Conservation (phyloP, 1,140 invertebrate genomes). For the Zaprionus davidi region DNA sequence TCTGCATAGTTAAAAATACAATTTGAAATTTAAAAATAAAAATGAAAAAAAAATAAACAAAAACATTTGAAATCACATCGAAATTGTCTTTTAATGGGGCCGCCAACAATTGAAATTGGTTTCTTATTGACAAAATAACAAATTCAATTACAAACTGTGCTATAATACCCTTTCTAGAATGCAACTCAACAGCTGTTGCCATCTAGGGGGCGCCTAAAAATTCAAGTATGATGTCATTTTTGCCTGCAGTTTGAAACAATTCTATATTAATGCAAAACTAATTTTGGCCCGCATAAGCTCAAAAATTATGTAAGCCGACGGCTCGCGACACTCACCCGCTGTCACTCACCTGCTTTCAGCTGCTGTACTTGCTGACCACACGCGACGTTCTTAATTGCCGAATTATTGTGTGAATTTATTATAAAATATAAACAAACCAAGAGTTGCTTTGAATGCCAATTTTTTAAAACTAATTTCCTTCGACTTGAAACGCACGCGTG, state of each 20-base stretch:
- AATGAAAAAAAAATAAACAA: constrained; percentile 14
- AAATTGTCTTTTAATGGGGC: background rate
- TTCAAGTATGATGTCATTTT: constrained; percentile 59
- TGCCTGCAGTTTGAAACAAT: constrained; percentile 45
- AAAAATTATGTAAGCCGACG: constrained; percentile 63
- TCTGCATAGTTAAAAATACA: constrained; percentile 47
- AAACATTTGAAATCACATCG: constrained; percentile 49
- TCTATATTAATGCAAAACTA: constrained; percentile 33
- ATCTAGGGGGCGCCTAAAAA: constrained; percentile 26
- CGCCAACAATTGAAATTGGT: background rate
- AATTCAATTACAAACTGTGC: background rate
- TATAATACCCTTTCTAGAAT: background rate
- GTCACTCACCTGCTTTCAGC: constrained; percentile 37
- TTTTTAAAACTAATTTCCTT: constrained; percentile 43
- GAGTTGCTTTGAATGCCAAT: constrained; percentile 23
- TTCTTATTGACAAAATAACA: background rate
- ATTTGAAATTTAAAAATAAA: constrained; percentile 59
- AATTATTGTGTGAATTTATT: constrained; percentile 25
- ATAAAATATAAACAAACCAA: constrained; percentile 55
- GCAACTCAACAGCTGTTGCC: constrained; percentile 5
- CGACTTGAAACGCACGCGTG: constrained; percentile 59
- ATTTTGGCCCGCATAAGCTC: constrained; percentile 39
- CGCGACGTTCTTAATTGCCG: constrained; percentile 35
- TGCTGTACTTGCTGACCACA: constrained; percentile 33
- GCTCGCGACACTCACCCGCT: background rate